phyloP scores from a whole-genome alignment of 2,797 vertebrate genomes.

The Euphonia xanthogaster region DNA sequence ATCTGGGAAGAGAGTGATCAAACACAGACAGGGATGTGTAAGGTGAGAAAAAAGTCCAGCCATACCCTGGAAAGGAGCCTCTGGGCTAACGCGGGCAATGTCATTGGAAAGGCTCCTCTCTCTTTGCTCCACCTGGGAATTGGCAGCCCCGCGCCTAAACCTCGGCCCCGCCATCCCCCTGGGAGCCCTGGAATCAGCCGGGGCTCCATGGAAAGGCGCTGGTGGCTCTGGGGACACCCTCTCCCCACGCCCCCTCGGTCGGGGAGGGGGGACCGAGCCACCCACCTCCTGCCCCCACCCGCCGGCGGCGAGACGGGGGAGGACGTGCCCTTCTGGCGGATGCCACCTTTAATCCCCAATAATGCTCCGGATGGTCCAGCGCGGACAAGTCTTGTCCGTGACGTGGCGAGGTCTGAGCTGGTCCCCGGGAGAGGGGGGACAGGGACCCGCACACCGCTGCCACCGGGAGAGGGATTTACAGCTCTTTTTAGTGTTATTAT shows the following conservation, averaged over 20 bases:
- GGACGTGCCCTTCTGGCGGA: constrained; percentile 15
- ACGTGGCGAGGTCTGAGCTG: background rate
- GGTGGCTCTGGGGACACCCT: background rate
- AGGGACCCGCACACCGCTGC: background rate
- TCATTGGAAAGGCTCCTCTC: background rate
- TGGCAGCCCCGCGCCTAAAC: background rate
- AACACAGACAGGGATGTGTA: background rate
- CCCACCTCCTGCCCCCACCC: background rate
- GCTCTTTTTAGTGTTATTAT: fast-evolving
- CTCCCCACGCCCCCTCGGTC: background rate
- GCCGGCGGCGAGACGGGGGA: background rate
- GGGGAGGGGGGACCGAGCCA: background rate
- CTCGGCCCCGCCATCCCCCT: background rate
- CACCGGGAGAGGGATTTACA: background rate
- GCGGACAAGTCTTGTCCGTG: background rate
- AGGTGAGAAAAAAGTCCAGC: background rate
- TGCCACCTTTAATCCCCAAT: constrained; percentile 47
- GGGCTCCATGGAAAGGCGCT: background rate
- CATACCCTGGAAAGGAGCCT: background rate
- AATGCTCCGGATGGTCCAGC: constrained; percentile 15
- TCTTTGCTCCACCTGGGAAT: background rate
- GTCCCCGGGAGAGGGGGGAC: background rate
- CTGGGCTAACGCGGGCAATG: background rate
- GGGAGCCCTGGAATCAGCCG: fast-evolving
- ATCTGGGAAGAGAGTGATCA: constrained; percentile 7